Conservation (phyloP, 2,888 invertebrate genomes). For the Drosophila robusta region DNA sequence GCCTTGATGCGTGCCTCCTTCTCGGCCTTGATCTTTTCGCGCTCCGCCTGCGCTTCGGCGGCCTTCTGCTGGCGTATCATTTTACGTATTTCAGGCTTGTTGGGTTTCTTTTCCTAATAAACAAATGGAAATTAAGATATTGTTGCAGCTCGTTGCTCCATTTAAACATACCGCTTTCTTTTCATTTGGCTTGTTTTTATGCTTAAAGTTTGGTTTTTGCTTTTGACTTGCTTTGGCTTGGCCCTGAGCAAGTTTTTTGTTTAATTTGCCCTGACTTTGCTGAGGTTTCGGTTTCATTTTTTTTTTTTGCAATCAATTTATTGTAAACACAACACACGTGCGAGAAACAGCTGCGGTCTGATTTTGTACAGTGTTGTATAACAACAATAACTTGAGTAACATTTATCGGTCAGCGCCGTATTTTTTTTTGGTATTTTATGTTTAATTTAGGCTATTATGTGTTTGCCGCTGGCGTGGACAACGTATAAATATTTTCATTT, state of each 20-base stretch:
- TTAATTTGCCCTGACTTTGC: constrained; percentile 32
- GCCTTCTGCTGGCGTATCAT: constrained; percentile 63
- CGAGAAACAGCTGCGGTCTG: constrained; percentile 33
- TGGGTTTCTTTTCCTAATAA: constrained; percentile 56
- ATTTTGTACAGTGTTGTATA: not conserved
- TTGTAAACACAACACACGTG: constrained; percentile 54
- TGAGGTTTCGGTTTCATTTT: constrained; percentile 54
- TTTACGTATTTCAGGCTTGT: constrained; percentile 60
- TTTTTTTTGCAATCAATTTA: not conserved
- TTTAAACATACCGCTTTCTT: constrained; percentile 34
- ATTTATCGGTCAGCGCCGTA: not conserved
- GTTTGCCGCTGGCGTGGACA: constrained; percentile 19
- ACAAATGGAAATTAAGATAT: not conserved
- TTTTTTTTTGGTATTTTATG: constrained; percentile 13
- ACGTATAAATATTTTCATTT: not conserved
- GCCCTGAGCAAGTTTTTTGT: constrained; percentile 11
- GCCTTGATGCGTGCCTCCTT: constrained; percentile 87
- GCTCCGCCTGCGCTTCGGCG: constrained; percentile 56
- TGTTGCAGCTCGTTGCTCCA: not conserved
- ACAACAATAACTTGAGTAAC: constrained; percentile 1
- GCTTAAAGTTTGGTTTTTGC: constrained; percentile 52
- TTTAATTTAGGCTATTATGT: constrained; percentile 8
- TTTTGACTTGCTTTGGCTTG: constrained; percentile 21
- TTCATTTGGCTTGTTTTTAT: constrained; percentile 51
- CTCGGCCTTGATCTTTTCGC: constrained; percentile 83